Conservation (phyloP, 2,113 vertebrate species). For the Sisor rabdophorus region DNA sequence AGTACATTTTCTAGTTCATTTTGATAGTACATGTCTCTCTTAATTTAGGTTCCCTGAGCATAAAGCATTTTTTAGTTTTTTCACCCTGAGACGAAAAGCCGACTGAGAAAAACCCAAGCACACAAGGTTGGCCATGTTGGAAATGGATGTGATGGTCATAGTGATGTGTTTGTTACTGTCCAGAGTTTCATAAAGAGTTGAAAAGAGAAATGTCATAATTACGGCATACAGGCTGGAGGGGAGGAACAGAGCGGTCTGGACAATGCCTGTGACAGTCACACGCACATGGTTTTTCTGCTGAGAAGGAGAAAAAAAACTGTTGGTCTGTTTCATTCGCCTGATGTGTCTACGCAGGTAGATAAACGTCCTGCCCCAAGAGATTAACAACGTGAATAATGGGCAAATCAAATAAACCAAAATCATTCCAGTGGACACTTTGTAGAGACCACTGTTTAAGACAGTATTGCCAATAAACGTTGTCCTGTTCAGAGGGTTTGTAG, state of each 20-base stretch:
- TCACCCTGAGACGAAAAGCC: constrained; percentile 21
- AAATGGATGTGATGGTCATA: constrained; percentile 2
- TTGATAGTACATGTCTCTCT: not conserved
- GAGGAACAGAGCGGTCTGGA: constrained; percentile 36
- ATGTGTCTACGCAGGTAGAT: constrained; percentile 32
- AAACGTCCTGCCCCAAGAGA: constrained; percentile 38
- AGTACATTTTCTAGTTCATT: not conserved
- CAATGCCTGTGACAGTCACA: constrained; percentile 38
- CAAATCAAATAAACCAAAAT: constrained; percentile 33
- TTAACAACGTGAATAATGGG: constrained; percentile 12
- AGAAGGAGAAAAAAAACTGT: constrained; percentile 14
- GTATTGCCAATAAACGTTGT: not conserved
- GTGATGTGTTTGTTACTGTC: constrained; percentile 30
- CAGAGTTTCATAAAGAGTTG: constrained; percentile 1
- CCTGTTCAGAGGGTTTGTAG: not conserved
- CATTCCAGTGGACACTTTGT: not conserved
- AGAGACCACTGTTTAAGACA: not conserved
- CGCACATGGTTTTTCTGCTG: constrained; percentile 38
- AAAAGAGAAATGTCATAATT: not conserved
- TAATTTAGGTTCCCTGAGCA: not conserved
- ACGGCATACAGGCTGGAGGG: constrained; percentile 33
- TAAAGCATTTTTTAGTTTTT: not conserved
- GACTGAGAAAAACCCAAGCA: constrained; percentile 44
- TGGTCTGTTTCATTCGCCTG: constrained; percentile 32
- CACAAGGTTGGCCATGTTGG: constrained; percentile 26